Evolutionary conservation across 2,797 vertebrate species (phyloP).

Genomic region (Lacerta bilineata): DNA sequence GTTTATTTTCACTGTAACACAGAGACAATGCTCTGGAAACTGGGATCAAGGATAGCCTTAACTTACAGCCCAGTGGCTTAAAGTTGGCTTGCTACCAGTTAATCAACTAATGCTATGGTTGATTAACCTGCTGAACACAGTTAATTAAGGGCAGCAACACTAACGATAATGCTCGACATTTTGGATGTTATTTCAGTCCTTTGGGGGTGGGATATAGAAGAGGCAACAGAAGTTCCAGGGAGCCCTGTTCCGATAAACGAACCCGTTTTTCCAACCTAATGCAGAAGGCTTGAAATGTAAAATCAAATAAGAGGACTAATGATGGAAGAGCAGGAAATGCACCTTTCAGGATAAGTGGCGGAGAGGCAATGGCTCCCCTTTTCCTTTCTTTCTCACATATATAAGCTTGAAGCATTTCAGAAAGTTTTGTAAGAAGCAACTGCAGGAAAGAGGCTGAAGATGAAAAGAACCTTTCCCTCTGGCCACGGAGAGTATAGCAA

Average conservation of each 20-base stretch:
- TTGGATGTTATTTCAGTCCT: neutral
- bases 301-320: neutral
- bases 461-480: conserved; percentile 6
- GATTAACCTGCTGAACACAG: neutral
- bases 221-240: neutral
- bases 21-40: no score
- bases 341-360: neutral
- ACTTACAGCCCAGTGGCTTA: neutral
- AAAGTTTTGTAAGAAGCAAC: conserved; percentile 2
- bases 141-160: neutral
- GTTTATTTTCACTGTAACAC: no score
- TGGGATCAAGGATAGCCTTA: neutral
- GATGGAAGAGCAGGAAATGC: neutral
- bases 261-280: neutral
- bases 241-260: neutral
- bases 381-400: no score
- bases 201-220: neutral
- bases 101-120: neutral
- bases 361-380: neutral
- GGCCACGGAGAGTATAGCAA: neutral
- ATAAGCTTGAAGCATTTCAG: neutral
- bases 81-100: neutral
- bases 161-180: neutral
- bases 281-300: neutral
- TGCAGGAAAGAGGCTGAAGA: neutral